phyloP scores from a whole-genome alignment of 2,113 vertebrate species.

The Boleophthalmus pectinirostris region DNA sequence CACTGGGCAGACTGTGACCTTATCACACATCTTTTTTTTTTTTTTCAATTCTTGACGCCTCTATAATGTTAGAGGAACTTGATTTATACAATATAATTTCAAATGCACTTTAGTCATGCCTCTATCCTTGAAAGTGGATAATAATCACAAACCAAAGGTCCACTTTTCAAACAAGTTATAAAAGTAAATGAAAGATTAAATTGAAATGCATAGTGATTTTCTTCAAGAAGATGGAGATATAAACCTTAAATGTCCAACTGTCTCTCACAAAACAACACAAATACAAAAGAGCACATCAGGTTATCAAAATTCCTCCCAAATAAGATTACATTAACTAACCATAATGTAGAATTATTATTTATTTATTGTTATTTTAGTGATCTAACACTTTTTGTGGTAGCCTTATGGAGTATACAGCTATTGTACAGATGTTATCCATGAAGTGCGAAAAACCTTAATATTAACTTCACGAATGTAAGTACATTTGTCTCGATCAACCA shows the following conservation, averaged over 20 bases:
- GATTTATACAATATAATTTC: not conserved
- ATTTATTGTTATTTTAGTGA: no score
- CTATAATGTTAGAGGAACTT: constrained; percentile 35
- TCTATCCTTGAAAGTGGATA: constrained; percentile 28
- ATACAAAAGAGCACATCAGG: not conserved
- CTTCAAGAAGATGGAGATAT: not conserved
- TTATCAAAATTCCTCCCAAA: not conserved
- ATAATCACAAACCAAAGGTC: constrained; percentile 27
- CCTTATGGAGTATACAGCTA: no score
- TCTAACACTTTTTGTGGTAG: no score
- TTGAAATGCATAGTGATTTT: not conserved
- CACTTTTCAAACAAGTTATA: not conserved
- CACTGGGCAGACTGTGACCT: constrained; percentile 15
- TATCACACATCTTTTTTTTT: constrained; percentile 23
- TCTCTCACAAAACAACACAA: not conserved
- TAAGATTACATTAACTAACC: not conserved
- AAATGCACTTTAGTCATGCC: constrained; percentile 37
- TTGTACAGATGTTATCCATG: no score
- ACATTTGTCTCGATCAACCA: not conserved
- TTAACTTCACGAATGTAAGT: not conserved
- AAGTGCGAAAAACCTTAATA: not conserved
- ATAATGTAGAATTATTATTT: no score
- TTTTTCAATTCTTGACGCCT: constrained; percentile 33
- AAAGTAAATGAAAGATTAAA: no score
- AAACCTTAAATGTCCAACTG: not conserved